phyloP scores from a whole-genome alignment of 37 sponge, comb jelly and placozoan genomes.

The Oopsacas minuta region DNA sequence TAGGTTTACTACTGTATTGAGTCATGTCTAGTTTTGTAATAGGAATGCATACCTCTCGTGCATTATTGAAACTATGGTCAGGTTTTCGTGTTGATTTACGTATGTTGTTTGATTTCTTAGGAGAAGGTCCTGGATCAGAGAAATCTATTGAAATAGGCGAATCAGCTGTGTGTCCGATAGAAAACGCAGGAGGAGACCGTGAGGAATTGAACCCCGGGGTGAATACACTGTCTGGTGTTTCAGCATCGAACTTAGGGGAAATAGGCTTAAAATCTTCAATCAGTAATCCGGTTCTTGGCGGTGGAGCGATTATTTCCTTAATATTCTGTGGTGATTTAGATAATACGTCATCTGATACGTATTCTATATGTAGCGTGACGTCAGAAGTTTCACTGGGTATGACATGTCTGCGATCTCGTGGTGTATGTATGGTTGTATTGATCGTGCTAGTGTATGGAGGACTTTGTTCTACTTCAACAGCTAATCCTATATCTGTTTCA shows the following conservation, averaged over 20 bases:
- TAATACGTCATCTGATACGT: not conserved
- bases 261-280: not conserved
- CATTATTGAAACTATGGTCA: not conserved
- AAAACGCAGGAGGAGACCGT: not conserved
- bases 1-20: not conserved
- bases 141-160: not conserved
- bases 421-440: not conserved
- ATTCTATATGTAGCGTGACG: not conserved
- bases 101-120: not conserved
- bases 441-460: not conserved
- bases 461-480: not conserved
- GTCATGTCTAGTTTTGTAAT: not conserved
- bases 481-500: not conserved
- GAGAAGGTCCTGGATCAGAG: not conserved
- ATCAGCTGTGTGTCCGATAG: not conserved
- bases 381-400: not conserved
- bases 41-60: not conserved
- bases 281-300: not conserved
- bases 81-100: not conserved
- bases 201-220: not conserved
- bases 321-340: not conserved
- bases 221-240: slow-evolving; percentile 16
- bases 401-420: not conserved
- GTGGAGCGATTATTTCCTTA: not conserved
- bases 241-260: not conserved